Conservation (phyloP, 2,888 invertebrate species). For the Chorisops tibialis region DNA sequence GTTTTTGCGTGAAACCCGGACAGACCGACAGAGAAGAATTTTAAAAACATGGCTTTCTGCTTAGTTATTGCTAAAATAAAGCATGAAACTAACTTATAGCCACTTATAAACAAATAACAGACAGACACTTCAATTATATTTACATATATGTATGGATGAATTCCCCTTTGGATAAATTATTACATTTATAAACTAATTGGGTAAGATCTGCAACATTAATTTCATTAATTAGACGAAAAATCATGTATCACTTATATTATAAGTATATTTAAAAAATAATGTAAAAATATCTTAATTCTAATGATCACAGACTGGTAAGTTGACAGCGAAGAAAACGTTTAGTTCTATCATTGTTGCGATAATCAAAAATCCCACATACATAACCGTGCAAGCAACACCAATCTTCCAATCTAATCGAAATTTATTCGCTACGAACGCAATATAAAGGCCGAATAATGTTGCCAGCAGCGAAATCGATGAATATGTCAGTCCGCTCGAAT, state of each 20-base stretch:
- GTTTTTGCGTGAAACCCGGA: too few species aligned
- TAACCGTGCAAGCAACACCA: constrained; percentile 63
- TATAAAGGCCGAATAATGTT: constrained; percentile 67
- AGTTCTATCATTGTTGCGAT: constrained; percentile 72
- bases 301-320: constrained; percentile 67
- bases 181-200: too few species aligned
- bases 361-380: constrained; percentile 65
- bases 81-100: too few species aligned
- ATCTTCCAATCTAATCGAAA: constrained; percentile 69
- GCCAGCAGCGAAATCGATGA: constrained; percentile 71
- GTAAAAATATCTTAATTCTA: constrained; percentile 35
- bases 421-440: constrained; percentile 63
- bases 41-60: too few species aligned
- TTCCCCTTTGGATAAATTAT: too few species aligned
- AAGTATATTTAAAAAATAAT: not conserved
- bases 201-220: too few species aligned
- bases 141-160: too few species aligned
- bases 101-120: too few species aligned
- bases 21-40: too few species aligned
- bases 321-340: constrained; percentile 72
- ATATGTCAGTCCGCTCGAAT: constrained; percentile 73
- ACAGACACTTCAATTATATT: too few species aligned
- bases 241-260: not conserved
- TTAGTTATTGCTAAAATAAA: too few species aligned
- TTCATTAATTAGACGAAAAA: too few species aligned